Base-by-base conservation (phyloP, 2,888 invertebrate species). In the Melieria picta region DNA sequence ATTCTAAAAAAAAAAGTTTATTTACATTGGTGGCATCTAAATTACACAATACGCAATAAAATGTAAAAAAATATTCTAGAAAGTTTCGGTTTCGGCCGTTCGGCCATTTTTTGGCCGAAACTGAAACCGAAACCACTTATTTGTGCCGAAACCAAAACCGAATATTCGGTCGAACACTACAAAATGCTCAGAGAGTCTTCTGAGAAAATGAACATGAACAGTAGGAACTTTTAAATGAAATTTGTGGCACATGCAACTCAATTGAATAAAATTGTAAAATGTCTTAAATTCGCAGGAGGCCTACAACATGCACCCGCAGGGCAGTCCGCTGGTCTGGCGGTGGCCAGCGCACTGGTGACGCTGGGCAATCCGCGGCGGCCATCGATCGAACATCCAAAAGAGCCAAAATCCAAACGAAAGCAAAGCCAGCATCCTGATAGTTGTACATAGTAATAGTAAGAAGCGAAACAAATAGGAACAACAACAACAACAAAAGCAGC, bases 331-430 rank as follows among this genome's bases (percentile, higher is more conserved):
- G 96, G 95, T 72, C 89, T 96, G 81, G 95, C 95, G 57, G 94
- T 96, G 72, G 96, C 94, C 76, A 96, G 95, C 80, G 95, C 96
- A 79, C 90, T 96, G 79, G 96, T 96, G 79, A 95, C 96, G 75
- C 89, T 96, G 72, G 96, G 96, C 47, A 94, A 94, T 87, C 92
- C 93, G 57, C 89, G 93, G 78, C 91, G 92, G 83, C 89, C 92
- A 78, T 93, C 93, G 80, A 89, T 91, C 80, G 93, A 93, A 82
- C 90, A 87, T 79, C 90, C 86, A 74, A 87, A 87, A 84, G 87
- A 87, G 83, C 86, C 87, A 79, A 87, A 87, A 80, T 80, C 85
- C 74, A 87, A 87, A 82, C 85, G 87, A 80, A 87, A 87, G 82
- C 90, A 92, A 84, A 92, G 92, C 87, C 93, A 93, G 84, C 92